Evolutionary conservation across 2,797 vertebrate species (phyloP).

Genomic region (Hydrolagus colliei): DNA sequence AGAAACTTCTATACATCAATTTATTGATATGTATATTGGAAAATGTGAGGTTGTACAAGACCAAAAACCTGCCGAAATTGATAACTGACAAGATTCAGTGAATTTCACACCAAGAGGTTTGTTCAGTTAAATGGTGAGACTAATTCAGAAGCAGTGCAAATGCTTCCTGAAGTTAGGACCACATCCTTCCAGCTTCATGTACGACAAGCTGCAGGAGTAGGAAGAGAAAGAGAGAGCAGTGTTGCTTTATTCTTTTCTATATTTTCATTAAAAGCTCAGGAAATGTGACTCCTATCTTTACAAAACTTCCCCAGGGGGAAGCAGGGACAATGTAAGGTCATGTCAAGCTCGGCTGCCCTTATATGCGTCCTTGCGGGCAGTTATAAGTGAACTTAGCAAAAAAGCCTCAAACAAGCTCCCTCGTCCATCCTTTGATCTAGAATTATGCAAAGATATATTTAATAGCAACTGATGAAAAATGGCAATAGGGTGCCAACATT

Average conservation of each 20-base stretch:
- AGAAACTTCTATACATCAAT: too few relatives aligned
- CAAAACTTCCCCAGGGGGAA: not conserved
- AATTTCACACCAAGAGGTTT: too few relatives aligned
- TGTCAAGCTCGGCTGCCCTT: not conserved
- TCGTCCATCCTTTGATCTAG: not conserved
- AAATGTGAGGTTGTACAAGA: not conserved
- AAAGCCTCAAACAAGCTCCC: not conserved
- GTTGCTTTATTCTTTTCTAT: too few relatives aligned
- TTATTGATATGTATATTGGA: not conserved
- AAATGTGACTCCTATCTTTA: not conserved
- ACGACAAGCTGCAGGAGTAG: not conserved
- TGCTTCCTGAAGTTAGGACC: too few relatives aligned
- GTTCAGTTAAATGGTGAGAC: too few relatives aligned
- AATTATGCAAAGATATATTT: not conserved
- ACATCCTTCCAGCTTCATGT: not conserved
- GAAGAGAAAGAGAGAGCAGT: not conserved
- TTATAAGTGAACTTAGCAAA: not conserved
- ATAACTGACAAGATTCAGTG: too few relatives aligned
- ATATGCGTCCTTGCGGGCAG: not conserved
- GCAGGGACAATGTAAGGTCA: not conserved
- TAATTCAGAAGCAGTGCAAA: too few relatives aligned
- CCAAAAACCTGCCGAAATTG: not conserved
- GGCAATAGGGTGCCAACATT: not conserved
- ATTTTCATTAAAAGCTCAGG: not conserved
- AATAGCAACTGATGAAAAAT: not conserved